A percentile compares a stretch with the other conserved stretches of the same genome.
phyloP scores from a whole-genome alignment of 2,888 invertebrate species.

The Habrosyne pyritoides region DNA sequence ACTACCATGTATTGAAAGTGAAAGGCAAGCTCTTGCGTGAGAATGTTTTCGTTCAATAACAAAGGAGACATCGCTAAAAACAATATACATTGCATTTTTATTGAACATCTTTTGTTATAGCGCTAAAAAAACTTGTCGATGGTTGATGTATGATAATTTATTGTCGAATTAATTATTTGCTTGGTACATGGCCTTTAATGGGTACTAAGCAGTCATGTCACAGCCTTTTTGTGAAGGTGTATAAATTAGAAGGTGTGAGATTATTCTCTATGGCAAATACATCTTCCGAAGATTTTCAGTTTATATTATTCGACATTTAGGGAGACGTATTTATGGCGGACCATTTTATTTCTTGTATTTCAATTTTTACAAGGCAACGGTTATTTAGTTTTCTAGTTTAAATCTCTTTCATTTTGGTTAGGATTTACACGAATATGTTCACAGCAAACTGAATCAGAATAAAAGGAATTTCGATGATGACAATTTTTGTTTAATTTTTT shows the following conservation, averaged over 20 bases:
- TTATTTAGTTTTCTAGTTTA: too few species aligned
- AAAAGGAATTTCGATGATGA: too few species aligned
- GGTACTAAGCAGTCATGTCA: neutral
- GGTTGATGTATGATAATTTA: neutral
- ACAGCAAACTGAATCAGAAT: too few species aligned
- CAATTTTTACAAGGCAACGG: too few species aligned
- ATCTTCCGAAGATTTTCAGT: too few species aligned
- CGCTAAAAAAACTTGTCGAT: neutral
- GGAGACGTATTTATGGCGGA: too few species aligned
- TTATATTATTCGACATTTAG: too few species aligned
- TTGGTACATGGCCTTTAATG: neutral
- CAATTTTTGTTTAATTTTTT: too few species aligned
- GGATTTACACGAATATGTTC: too few species aligned
- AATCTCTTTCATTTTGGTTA: too few species aligned
- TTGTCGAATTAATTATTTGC: neutral
- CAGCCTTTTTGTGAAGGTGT: neutral
- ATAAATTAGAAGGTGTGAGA: neutral
- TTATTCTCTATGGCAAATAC: neutral
- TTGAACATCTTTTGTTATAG: neutral
- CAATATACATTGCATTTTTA: conserved; percentile 13
- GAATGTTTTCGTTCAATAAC: conserved; percentile 32
- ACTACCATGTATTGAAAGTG: conserved; percentile 47
- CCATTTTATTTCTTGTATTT: too few species aligned
- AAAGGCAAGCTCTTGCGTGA: conserved; percentile 57
- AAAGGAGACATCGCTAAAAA: conserved; percentile 9